Evolutionary conservation across 2,113 vertebrate species (phyloP), one percentile per base, ranked within the genome.

Genomic region (Rhinoderma darwinii): DNA sequence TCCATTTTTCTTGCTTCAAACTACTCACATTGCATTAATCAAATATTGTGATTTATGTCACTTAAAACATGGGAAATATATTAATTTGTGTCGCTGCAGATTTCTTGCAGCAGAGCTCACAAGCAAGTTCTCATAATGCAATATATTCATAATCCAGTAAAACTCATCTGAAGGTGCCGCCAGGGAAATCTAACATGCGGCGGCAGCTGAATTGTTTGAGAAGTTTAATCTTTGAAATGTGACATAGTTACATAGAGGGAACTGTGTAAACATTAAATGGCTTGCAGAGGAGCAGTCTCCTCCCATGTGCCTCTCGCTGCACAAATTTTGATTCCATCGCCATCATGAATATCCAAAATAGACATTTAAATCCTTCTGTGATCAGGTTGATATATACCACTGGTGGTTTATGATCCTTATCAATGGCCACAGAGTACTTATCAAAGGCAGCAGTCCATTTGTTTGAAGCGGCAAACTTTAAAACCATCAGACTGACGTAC

Each of bases 1-100:
- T 82, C 77, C 50, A 82, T 82, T 74, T 82, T 75, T 74, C 63
- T 82, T 35, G 51, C 37, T 63, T 82, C 50, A 81, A 86, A 81
- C 32, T 86, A 73, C 63, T 82, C 68, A 61, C 50, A 74, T 44
- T 59, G 78, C 61, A 87, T 87, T 82, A 87, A 87, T 87, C 66
- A 87, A 87, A 87, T 87, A 82, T 82, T 87, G 85, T 81, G 78
- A 87, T 87, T 87, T 87, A 87, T 87, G 85, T 87, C 85, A 73
- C 77, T 82, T 82, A 86, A 81, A 87, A 87, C 68, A 87, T 61
- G 85, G 47, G 68, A 82, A 87, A 82, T 86, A 82, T 82, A 87
- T 87, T 87, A 87, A 87, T 87, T 72, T 82, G 39, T 87, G 85
- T 87, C 85, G 68, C 78, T 87, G 78, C 41, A 41, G 50, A 61